These are phyloP conservation scores for Lathronympha strigana DNA, from an alignment of 2,888 invertebrate species.

Conservation along the genomic window DNA sequence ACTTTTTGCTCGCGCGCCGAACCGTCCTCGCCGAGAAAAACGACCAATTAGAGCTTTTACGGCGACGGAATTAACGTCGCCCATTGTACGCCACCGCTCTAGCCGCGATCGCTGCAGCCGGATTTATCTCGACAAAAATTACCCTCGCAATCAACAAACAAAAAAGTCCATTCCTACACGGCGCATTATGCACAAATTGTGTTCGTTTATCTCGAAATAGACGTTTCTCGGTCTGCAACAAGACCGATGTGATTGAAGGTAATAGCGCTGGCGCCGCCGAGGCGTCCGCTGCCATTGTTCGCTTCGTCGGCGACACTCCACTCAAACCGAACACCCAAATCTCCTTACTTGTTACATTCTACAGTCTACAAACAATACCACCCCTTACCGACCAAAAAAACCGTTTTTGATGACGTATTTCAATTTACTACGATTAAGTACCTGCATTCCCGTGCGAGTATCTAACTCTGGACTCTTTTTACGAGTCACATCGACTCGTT, in stretches of 20 bases:
- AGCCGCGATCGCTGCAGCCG: conserved; percentile 37
- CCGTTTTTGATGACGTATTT: conserved; percentile 29
- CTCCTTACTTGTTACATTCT: conserved; percentile 18
- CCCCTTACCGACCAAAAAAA: conserved; percentile 26
- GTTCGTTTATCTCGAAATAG: conserved; percentile 62
- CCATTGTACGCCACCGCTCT: conserved; percentile 61
- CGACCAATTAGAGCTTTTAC: conserved; percentile 79
- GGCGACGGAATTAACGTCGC: conserved; percentile 72
- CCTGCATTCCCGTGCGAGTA: conserved; percentile 35
- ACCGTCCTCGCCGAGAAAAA: conserved; percentile 52
- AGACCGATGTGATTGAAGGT: conserved; percentile 55
- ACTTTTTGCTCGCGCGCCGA: conserved; percentile 75
- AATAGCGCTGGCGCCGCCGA: conserved; percentile 69
- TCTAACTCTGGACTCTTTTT: conserved; percentile 60
- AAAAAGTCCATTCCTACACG: conserved; percentile 50
- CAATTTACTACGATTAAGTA: conserved; percentile 39
- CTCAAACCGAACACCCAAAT: conserved; percentile 22
- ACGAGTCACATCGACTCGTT: conserved; percentile 58
- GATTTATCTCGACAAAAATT: conserved; percentile 51
- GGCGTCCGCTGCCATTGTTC: conserved; percentile 63
- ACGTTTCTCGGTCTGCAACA: conserved; percentile 50
- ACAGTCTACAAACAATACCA: conserved; percentile 21
- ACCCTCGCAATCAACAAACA: conserved; percentile 55
- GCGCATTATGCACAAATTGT: conserved; percentile 58
- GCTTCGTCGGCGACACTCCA: conserved; percentile 39